These are phyloP conservation scores for Dromiciops gliroides DNA, from an alignment of 2,113 vertebrate species.

Conservation along the genomic window DNA sequence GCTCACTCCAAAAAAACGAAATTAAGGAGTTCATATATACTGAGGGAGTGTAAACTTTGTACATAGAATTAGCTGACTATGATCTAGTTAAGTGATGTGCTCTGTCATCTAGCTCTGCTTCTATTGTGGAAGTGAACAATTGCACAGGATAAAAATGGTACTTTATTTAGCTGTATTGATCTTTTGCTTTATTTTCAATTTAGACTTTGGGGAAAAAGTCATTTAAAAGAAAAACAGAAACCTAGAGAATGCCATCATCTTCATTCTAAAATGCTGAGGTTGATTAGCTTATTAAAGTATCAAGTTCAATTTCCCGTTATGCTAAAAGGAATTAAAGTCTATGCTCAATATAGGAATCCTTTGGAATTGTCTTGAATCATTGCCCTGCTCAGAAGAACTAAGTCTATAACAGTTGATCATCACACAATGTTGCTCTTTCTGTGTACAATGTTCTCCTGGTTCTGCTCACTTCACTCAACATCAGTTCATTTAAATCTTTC, in stretches of 20 bases:
- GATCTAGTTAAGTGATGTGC: slow-evolving; percentile 52
- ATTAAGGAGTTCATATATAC: background rate
- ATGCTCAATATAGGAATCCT: slow-evolving; percentile 14
- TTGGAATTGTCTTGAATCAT: no score
- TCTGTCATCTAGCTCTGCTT: slow-evolving; percentile 49
- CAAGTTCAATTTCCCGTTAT: background rate
- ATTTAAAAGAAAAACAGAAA: slow-evolving; percentile 23
- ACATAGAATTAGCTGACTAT: slow-evolving; percentile 62
- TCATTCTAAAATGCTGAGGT: background rate
- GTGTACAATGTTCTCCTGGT: no score
- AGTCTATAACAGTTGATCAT: no score
- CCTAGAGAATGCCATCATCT: slow-evolving; percentile 34
- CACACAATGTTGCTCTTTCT: no score
- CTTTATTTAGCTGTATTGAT: slow-evolving; percentile 50
- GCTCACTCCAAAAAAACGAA: background rate
- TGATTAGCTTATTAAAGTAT: slow-evolving; percentile 17
- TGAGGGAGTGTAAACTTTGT: background rate
- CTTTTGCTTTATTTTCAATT: slow-evolving; percentile 50
- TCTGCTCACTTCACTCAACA: no score
- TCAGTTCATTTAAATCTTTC: no score
- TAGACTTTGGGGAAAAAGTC: slow-evolving; percentile 52
- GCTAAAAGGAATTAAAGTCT: background rate
- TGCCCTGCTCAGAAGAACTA: no score
- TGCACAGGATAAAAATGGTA: slow-evolving; percentile 41
- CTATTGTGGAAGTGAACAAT: slow-evolving; percentile 62